Conservation (phyloP, 1,140 invertebrate species). For the Hermatobates lingyangjiaoensis region DNA sequence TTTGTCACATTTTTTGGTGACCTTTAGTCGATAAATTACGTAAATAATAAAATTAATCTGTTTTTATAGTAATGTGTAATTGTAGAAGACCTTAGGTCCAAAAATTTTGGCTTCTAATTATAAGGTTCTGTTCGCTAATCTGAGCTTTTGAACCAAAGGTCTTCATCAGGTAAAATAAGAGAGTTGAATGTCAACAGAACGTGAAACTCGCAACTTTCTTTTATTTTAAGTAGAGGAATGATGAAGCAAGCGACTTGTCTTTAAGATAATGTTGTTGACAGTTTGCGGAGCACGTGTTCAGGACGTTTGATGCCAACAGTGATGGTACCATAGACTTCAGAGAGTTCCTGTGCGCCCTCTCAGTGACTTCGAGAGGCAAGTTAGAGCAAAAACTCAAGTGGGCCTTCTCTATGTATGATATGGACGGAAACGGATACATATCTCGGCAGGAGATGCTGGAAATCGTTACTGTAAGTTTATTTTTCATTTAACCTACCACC, state of each 20-base stretch:
- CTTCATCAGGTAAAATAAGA: too few species aligned
- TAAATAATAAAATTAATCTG: too few species aligned
- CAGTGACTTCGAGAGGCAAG: slow-evolving; percentile 86
- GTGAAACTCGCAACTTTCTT: neutral
- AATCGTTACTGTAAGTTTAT: slow-evolving; percentile 71
- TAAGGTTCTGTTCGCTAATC: too few species aligned
- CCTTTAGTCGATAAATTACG: too few species aligned
- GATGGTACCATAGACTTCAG: slow-evolving; percentile 96
- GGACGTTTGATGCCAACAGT: slow-evolving; percentile 92
- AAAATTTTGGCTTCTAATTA: too few species aligned
- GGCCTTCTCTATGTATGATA: slow-evolving; percentile 95
- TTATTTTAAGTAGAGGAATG: neutral
- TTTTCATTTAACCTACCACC: too few species aligned
- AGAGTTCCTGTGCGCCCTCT: slow-evolving; percentile 91
- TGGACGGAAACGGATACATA: slow-evolving; percentile 87
- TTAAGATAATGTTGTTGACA: too few species aligned
- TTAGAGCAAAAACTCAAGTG: slow-evolving; percentile 94
- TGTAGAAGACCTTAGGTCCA: too few species aligned
- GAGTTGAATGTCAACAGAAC: too few species aligned
- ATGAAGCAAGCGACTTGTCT: slow-evolving; percentile 2
- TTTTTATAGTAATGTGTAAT: too few species aligned
- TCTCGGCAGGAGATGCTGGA: slow-evolving; percentile 89
- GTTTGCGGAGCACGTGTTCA: slow-evolving; percentile 97
- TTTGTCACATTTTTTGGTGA: too few species aligned
- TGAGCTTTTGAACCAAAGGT: too few species aligned